These are phyloP conservation scores for Sylvietta virens DNA, from an alignment of 2,113 vertebrate species.

Conservation along the genomic window DNA sequence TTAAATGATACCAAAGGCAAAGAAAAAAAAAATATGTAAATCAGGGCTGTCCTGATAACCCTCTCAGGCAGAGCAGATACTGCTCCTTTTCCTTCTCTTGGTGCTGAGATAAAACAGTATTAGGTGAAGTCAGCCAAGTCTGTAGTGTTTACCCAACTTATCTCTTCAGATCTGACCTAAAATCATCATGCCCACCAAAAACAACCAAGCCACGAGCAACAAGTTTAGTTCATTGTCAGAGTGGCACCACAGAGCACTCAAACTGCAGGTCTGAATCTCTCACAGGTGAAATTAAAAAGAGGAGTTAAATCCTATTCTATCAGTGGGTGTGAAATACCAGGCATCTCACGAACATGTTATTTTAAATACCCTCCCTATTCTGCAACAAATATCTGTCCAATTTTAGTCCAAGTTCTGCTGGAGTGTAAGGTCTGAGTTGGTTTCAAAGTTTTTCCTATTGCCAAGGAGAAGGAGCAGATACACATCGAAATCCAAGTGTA, in stretches of 20 bases:
- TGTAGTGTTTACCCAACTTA: background rate
- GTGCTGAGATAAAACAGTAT: background rate
- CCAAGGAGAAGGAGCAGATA: background rate
- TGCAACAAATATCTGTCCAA: background rate
- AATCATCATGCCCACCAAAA: background rate
- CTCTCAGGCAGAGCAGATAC: background rate
- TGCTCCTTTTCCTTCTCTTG: background rate
- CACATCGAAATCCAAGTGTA: background rate
- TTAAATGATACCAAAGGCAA: background rate
- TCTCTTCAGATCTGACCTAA: background rate
- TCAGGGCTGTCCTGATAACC: background rate
- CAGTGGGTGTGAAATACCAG: constrained; percentile 27
- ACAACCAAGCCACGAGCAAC: background rate
- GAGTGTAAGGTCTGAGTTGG: background rate
- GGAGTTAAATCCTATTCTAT: background rate
- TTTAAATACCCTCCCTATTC: constrained; percentile 10
- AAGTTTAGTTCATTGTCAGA: background rate
- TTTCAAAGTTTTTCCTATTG: constrained; percentile 36
- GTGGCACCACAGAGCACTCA: background rate
- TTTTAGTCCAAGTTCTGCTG: constrained; percentile 10
- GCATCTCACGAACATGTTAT: background rate
- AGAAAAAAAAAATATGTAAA: background rate
- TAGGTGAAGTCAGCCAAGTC: background rate
- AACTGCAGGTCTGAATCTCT: background rate
- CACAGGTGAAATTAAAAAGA: background rate